Conservation (phyloP, 2,113 vertebrate genomes). For the Crypturellus undulatus region DNA sequence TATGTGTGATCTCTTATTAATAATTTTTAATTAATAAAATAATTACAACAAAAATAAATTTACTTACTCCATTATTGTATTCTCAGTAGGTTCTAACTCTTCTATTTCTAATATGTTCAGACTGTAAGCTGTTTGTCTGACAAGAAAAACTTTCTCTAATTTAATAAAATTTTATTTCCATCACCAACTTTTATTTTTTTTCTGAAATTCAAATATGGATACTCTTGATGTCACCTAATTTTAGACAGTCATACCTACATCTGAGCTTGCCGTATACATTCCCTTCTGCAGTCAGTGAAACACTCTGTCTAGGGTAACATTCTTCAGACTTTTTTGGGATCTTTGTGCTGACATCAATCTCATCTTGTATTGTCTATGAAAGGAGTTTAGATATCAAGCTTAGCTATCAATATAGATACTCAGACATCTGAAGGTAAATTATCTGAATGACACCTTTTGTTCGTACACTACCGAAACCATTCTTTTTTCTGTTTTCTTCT, state of each 20-base stretch:
- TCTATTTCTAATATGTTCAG: neutral
- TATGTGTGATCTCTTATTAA: neutral
- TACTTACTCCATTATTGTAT: neutral
- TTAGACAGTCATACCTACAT: no score
- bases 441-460: neutral
- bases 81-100: neutral
- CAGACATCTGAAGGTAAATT: neutral
- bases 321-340: neutral
- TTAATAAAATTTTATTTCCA: no score
- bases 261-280: no score
- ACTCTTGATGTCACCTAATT: no score
- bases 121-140: no score
- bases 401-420: neutral
- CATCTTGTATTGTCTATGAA: neutral
- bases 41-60: neutral
- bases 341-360: no score
- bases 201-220: no score
- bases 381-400: neutral
- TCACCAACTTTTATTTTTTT: no score
- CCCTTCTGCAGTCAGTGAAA: no score
- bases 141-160: no score
- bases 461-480: neutral
- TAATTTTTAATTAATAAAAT: neutral
- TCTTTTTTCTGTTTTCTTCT: neutral
- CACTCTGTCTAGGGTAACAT: no score